Evolutionary conservation across 1,140 invertebrate genomes (phyloP), one percentile per base, ranked within the genome.

Genomic region (Drosophila sturtevanti): DNA sequence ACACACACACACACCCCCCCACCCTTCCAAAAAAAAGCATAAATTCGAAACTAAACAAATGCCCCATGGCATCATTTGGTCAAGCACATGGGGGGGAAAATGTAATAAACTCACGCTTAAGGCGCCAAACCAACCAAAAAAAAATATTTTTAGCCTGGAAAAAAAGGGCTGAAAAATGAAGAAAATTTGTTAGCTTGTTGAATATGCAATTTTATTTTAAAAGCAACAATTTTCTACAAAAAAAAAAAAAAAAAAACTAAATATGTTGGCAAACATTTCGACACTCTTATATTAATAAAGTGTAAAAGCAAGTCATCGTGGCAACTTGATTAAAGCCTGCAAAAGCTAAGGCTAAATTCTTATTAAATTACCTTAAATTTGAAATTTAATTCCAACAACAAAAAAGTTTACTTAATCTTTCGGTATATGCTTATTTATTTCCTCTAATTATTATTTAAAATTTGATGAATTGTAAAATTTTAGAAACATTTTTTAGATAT

Each of bases 41-140:
- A 52, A 51, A 70, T 69, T 37, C 51, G 41, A 77, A 84, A 77
- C 77, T 72, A 85, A 82, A 80, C 72, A 72, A 80, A 72, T 76
- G 75, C 69, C 75, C 75, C 62, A 82, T 59, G 68, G 84, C 71
- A 61, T 61, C 48, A 78, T 77, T 72, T 77, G 76, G 68, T 65
- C 76, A 71, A 68, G 68, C 56, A 54, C 41, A 48, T 48, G 41
- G 41, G 41, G 41, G 41, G 51, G 27, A 54, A 77, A 86, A 82
- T 79, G 76, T 82, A 86, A 82, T 89, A 89, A 86, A 79, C 75
- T 77, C 48, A 27, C 38, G 65, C 74, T 72, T 63, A 60, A 41
- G 63, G 82, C 82, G 41, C 62, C 41, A 48, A 48, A 21, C 41
- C 16, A 18, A 48, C 7, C 9, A 18, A 21, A 18, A 48, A 10